phyloP scores from a whole-genome alignment of 1,140 invertebrate genomes.

The Helicorthomorpha holstii region DNA sequence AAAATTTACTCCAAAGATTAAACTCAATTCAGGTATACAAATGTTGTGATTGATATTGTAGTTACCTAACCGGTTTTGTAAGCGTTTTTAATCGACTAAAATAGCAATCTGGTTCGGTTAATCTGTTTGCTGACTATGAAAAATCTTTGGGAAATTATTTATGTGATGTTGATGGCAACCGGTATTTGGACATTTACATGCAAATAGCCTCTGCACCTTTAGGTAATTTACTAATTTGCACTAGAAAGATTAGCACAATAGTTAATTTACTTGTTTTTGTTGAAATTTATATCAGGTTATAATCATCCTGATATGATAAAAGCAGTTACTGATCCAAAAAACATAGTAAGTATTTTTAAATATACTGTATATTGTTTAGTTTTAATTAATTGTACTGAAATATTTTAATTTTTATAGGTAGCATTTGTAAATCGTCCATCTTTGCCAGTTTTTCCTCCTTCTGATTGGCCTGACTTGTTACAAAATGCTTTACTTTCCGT shows the following conservation, averaged over 20 bases:
- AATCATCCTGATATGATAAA: slow-evolving; percentile 80
- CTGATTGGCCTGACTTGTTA: slow-evolving; percentile 63
- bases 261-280: neutral
- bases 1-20: neutral
- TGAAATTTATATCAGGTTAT: slow-evolving; percentile 33
- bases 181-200: slow-evolving; percentile 77
- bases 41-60: neutral
- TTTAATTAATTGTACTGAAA: neutral
- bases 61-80: neutral
- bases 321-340: slow-evolving; percentile 51
- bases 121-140: slow-evolving; percentile 92
- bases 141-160: slow-evolving; percentile 88
- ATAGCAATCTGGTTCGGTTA: slow-evolving; percentile 59
- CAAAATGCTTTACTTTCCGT: slow-evolving; percentile 50
- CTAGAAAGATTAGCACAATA: neutral
- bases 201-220: slow-evolving; percentile 95
- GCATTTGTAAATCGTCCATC: slow-evolving; percentile 81
- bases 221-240: slow-evolving; percentile 28
- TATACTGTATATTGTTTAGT: neutral
- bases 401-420: slow-evolving; percentile 36
- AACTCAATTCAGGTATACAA: neutral
- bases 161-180: slow-evolving; percentile 86
- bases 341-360: slow-evolving; percentile 37
- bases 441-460: slow-evolving; percentile 73
- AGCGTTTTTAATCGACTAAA: neutral